A percentile compares a stretch with the other conserved stretches of the same genome.
These are phyloP conservation scores for Mesorhabditis sp. DNA, from an alignment of 2,888 invertebrate genomes.

Conservation along the genomic window DNA sequence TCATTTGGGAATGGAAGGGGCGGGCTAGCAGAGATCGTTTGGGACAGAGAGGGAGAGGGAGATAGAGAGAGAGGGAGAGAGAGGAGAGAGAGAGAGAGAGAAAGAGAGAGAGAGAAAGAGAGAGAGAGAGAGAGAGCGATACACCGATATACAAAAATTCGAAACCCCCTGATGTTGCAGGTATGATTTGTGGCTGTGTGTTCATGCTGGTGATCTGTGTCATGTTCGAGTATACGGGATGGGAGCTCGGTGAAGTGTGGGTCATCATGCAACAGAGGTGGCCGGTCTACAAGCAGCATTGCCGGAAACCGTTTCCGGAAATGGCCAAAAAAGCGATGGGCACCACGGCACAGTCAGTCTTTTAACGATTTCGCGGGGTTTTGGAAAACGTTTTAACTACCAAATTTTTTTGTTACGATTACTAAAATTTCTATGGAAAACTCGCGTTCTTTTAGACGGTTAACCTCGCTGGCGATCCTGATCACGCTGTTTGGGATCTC, in stretches of 20 bases:
- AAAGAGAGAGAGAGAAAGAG: too few species aligned
- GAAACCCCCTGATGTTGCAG: slow-evolving; percentile 7
- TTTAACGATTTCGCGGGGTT: background rate
- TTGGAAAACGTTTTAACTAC: background rate
- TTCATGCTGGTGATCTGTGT: slow-evolving; percentile 42
- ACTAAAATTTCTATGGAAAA: background rate
- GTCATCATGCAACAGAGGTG: slow-evolving; percentile 43
- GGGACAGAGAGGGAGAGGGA: too few species aligned
- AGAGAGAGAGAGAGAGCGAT: too few species aligned
- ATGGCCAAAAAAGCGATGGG: slow-evolving; percentile 54
- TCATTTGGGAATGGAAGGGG: too few species aligned
- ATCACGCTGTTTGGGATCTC: slow-evolving; percentile 51
- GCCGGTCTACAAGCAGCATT: slow-evolving; percentile 13
- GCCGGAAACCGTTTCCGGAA: slow-evolving; percentile 56
- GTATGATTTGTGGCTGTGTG: slow-evolving; percentile 32
- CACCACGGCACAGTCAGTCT: slow-evolving; percentile 28
- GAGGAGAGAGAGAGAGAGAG: too few species aligned
- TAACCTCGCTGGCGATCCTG: slow-evolving; percentile 42
- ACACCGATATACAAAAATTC: too few species aligned
- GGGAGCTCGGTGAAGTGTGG: slow-evolving; percentile 54
- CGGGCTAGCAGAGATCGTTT: too few species aligned
- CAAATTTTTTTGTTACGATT: too few species aligned
- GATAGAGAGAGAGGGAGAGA: too few species aligned
- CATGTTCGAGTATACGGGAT: slow-evolving; percentile 54
- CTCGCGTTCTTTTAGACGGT: slow-evolving; percentile 23